Conservation (phyloP, 2,113 vertebrate genomes). For the Potamarius usumacintae region DNA sequence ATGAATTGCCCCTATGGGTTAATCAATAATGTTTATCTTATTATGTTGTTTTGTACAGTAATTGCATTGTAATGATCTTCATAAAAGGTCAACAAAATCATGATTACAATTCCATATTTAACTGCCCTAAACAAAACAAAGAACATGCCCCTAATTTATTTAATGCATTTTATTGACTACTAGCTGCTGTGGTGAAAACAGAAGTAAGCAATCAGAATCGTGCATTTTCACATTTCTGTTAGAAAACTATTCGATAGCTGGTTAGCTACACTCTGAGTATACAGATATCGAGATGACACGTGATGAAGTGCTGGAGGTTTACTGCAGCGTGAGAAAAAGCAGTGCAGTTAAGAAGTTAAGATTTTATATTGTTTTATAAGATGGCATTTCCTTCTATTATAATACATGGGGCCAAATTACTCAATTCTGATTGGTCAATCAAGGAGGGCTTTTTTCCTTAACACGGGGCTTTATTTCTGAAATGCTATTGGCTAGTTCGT, state of each 20-base stretch:
- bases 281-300: neutral
- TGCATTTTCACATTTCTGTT: neutral
- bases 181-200: neutral
- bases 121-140: neutral
- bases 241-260: neutral
- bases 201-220: neutral
- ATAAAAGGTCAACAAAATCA: neutral
- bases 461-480: too few species aligned
- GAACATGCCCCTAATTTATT: neutral
- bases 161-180: neutral
- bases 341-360: neutral
- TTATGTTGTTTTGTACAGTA: too few species aligned
- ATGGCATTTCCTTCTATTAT: neutral
- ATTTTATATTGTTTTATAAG: neutral
- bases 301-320: neutral
- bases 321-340: neutral
- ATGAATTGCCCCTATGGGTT: too few species aligned
- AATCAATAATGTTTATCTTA: too few species aligned
- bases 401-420: too few species aligned
- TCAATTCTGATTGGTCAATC: too few species aligned
- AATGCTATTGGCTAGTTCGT: too few species aligned
- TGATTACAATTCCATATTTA: neutral
- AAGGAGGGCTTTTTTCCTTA: too few species aligned
- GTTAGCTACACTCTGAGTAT: neutral
- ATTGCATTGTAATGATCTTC: neutral